phyloP scores from a whole-genome alignment of 2,113 vertebrate genomes.

The Thunnus thynnus region DNA sequence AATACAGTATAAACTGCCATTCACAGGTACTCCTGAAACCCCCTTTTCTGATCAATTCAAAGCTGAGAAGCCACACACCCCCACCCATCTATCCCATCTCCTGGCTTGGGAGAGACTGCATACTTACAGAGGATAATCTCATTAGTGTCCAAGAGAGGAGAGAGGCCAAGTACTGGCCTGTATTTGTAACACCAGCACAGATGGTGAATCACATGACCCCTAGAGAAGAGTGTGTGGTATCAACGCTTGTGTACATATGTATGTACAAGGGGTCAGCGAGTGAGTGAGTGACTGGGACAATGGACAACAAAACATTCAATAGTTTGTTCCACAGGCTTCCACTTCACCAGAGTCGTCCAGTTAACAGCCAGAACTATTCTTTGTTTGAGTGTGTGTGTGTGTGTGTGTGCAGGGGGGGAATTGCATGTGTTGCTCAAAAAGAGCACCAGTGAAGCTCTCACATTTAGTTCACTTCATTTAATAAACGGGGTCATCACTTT shows the following conservation, averaged over 20 bases:
- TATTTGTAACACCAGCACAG: slow-evolving; percentile 76
- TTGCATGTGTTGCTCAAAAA: slow-evolving; percentile 3
- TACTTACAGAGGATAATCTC: slow-evolving; percentile 84
- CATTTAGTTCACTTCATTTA: neutral
- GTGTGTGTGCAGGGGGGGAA: neutral
- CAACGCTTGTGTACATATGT: slow-evolving; percentile 48
- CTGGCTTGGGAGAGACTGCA: slow-evolving; percentile 37
- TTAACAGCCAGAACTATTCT: slow-evolving; percentile 44
- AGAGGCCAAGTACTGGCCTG: slow-evolving; percentile 54
- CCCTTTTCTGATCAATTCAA: slow-evolving; percentile 4
- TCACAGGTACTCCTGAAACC: neutral
- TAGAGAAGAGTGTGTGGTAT: slow-evolving; percentile 32
- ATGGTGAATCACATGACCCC: slow-evolving; percentile 81
- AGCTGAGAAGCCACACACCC: slow-evolving; percentile 22
- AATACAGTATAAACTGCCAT: neutral
- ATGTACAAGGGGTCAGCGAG: slow-evolving; percentile 52
- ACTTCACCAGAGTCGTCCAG: slow-evolving; percentile 47
- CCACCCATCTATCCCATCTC: slow-evolving; percentile 41
- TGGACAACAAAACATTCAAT: slow-evolving; percentile 79
- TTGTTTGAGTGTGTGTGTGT: slow-evolving; percentile 29
- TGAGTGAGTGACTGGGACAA: slow-evolving; percentile 58
- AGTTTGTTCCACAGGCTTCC: slow-evolving; percentile 78
- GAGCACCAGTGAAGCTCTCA: neutral
- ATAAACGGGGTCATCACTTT: slow-evolving; percentile 24
- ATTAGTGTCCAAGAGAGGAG: slow-evolving; percentile 74